A percentile compares a stretch with the other conserved stretches of the same genome.
Evolutionary conservation across 1,140 invertebrate genomes (phyloP).

Genomic region (Nasonia giraulti): DNA sequence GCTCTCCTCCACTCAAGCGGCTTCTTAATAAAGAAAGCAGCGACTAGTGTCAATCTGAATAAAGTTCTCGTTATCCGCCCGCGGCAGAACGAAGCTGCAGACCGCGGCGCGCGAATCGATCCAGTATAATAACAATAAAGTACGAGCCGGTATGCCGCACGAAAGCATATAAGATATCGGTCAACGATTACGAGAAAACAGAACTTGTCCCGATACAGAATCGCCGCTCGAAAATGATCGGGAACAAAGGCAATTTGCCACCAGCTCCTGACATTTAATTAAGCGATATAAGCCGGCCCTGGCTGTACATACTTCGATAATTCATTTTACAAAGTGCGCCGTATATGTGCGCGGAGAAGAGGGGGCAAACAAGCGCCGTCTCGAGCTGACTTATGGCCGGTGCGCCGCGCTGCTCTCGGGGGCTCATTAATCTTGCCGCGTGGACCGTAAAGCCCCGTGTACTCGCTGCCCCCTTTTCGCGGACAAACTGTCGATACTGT

Average conservation of each 20-base stretch:
- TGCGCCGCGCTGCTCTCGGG: not conserved
- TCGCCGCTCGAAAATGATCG: not conserved
- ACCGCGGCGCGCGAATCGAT: too few relatives aligned
- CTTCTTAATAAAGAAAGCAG: not conserved
- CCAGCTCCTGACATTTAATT: conserved; percentile 15
- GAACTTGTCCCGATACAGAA: too few relatives aligned
- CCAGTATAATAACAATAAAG: too few relatives aligned
- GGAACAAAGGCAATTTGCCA: conserved; percentile 12
- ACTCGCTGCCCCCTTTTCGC: not conserved
- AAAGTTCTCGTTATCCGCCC: too few relatives aligned
- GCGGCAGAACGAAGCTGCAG: too few relatives aligned
- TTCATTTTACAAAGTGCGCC: conserved; percentile 21
- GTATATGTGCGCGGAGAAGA: not conserved
- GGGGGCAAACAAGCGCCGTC: not conserved
- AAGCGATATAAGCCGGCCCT: not conserved
- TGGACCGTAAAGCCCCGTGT: conserved; percentile 2
- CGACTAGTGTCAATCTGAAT: not conserved
- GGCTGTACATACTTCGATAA: conserved; percentile 8
- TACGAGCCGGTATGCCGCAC: too few relatives aligned
- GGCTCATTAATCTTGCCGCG: conserved; percentile 17
- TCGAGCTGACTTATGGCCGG: conserved; percentile 17
- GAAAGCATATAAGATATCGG: too few relatives aligned
- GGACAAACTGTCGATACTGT: conserved; percentile 14
- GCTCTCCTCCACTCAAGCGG: not conserved
- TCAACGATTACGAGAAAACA: too few relatives aligned